Base-by-base conservation (phyloP, 2,113 vertebrate genomes). In the Malurus alboscapulatus region DNA sequence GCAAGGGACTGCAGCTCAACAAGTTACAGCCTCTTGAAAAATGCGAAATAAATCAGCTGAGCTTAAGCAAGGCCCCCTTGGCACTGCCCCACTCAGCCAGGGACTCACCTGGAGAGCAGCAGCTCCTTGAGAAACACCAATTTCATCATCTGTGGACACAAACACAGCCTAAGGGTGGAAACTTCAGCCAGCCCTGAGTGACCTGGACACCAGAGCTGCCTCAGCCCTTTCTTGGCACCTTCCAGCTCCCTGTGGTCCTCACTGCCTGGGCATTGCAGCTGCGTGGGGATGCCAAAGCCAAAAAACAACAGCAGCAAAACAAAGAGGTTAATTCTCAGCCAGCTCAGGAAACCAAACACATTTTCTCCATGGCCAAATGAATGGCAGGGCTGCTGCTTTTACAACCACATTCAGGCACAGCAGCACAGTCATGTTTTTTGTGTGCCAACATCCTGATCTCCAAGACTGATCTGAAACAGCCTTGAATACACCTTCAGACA, bases 391-490 rank as follows among this genome's bases (percentile, higher is more conserved):
- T 45, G 19, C 6, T 3, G 30, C 26, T 88, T 71, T 71, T 12
- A 88, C 45, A 77, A 14, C 6, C 44, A 27, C 30, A 36, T 34
- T 79, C 30, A 77, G 90, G 53, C 62, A 40, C 25, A 67, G 36
- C 38, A 78, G 53, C 17, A 66, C 4, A 40, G 42, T 15, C 36
- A 13, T 8, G 17, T 1, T 38, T 38, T 77, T 63, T 3, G 3
- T 34, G 9, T 51, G 38, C 34, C 47, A 63, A 4, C 0, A 0
- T 36, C 72, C 26, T 91, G 17, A 58, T 47, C 50, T 29, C 21
- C 19, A 73, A 81, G 75, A 45, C 55, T 32, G 29, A 83, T 25
- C 59, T 66, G 65, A 51, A 92, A 10, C 34, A 74, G 55, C 47
- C 44, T 59, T 17, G 17, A 87, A 81, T 59, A 78, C 30, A 78